Evolutionary conservation across 2,888 invertebrate species (phyloP), one percentile per base, ranked within the genome.

Genomic region (Drosophila melanosoma): DNA sequence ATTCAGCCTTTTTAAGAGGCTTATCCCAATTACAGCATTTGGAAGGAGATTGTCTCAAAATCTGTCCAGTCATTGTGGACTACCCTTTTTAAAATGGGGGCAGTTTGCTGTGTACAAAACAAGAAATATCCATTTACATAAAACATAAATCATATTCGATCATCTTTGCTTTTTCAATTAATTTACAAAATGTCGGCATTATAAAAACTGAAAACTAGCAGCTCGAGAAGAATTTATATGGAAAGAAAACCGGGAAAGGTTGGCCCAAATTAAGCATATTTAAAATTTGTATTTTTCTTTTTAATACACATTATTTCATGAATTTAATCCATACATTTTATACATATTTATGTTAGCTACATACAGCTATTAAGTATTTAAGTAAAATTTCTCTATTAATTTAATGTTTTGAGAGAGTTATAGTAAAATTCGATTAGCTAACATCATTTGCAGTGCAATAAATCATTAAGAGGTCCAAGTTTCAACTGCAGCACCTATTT

Each of bases 1-100:
- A 71, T 23, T 35, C 36, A n/a, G 53, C 38, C 67, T 63, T 67
- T 32, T 42, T 81, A 68, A 76, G 77, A 68, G 77, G 81, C 61
- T 80, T 80, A 80, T 26, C 81, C 61, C 58, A 80, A 76, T 76
- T 71, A 76, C 45, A 12, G 23, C 59, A 51, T 57, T 33, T 32
- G 3, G n/a, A 29, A 32, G 48, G 42, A 40, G 59, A 57, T 20
- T 17, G 38, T 7, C 38, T n/a, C 17, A 7, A 26, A 29, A 61
- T 54, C n/a, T 40, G 79, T 52, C 54, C 42, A 36, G 71, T 71
- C 73, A 66, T 60, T 56, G 58, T 51, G 26, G 26, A 36, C 56
- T 36, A 40, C 17, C 57, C 29, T 40, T 71, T 45, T 58, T 61
- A 42, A 53, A 71, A 58, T 59, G 64, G 58, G 74, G 74, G 63